phyloP scores from a whole-genome alignment of 2,797 vertebrate genomes.

The Lepilemur septentrionalis region DNA sequence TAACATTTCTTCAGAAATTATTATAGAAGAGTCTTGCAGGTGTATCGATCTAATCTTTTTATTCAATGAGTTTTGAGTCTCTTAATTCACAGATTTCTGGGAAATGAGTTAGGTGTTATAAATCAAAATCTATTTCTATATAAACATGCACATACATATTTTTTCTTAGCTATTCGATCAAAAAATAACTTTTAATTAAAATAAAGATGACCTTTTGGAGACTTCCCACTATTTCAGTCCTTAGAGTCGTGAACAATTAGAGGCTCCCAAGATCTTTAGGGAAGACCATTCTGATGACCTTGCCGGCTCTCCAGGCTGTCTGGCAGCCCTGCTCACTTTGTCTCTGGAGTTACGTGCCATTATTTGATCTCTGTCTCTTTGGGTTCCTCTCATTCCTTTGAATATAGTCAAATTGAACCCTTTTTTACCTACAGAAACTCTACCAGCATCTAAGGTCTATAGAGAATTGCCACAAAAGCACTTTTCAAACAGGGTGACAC shows the following conservation, averaged over 20 bases:
- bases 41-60: not conserved
- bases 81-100: not conserved
- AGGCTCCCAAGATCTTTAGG: not conserved
- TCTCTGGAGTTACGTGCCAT: not conserved
- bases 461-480: not conserved
- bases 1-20: not conserved
- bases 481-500: not conserved
- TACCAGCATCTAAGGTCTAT: not conserved
- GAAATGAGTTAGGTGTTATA: not conserved
- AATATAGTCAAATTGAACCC: not conserved
- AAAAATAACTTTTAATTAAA: not conserved
- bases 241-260: not conserved
- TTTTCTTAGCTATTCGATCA: not conserved
- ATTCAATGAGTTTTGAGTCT: not conserved
- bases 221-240: not conserved
- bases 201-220: not conserved
- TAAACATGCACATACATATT: not conserved
- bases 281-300: not conserved
- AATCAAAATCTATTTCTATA: not conserved
- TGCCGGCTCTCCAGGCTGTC: not conserved
- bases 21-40: not conserved
- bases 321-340: not conserved
- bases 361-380: not conserved
- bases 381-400: not conserved
- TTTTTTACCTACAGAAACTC: not conserved